Conservation (phyloP, 1,140 invertebrate genomes). For the Temnothorax nylanderi region DNA sequence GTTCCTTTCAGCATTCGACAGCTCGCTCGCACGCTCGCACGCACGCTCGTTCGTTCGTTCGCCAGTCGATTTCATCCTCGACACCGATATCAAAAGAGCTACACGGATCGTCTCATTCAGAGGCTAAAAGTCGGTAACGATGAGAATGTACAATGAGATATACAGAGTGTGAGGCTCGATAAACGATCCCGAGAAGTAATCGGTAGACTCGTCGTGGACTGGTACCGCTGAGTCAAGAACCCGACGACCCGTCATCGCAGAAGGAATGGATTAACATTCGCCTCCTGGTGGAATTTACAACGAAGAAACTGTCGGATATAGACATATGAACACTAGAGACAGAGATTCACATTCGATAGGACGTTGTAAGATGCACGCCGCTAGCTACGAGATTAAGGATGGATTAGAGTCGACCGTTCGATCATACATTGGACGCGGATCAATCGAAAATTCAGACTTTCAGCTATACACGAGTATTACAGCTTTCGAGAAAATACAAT, state of each 20-base stretch:
- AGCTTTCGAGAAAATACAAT: background rate
- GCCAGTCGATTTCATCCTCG: slow-evolving; percentile 14
- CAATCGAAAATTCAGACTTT: background rate
- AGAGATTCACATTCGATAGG: background rate
- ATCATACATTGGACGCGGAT: background rate
- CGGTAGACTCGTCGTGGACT: background rate
- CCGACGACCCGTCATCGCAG: slow-evolving; percentile 9
- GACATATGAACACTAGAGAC: background rate
- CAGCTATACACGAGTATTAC: background rate
- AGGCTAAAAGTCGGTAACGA: slow-evolving; percentile 40
- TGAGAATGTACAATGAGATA: slow-evolving; percentile 58
- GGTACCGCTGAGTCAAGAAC: background rate
- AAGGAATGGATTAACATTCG: slow-evolving; percentile 1
- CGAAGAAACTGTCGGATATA: background rate
- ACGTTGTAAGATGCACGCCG: background rate
- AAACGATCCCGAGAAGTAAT: slow-evolving; percentile 9
- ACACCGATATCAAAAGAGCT: slow-evolving; percentile 49
- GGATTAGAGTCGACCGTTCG: background rate
- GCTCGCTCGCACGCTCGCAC: slow-evolving; percentile 8
- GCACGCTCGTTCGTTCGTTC: background rate
- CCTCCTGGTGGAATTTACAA: background rate
- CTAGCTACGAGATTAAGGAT: background rate
- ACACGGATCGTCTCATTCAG: slow-evolving; percentile 38
- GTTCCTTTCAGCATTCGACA: slow-evolving; percentile 47
- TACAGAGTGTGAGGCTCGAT: slow-evolving; percentile 41